Base-by-base conservation (phyloP, 2,888 invertebrate species). In the Ectemnius cavifrons region DNA sequence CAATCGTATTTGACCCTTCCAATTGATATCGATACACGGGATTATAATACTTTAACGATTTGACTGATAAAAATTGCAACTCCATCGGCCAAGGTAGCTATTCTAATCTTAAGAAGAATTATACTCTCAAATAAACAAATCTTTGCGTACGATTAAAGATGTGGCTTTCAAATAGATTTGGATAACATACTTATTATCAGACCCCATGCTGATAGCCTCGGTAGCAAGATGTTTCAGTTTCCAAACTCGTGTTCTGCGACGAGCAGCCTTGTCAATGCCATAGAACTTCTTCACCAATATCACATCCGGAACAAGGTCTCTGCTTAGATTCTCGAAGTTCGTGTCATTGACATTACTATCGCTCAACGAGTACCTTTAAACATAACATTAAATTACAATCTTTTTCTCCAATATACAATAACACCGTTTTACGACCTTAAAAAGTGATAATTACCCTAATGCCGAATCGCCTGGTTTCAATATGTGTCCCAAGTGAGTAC, bases 231-330 rank as follows among this genome's bases (percentile, higher is more conserved):
- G 97, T 86, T 96, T 96, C 49, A 99, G 93, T 89, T 98, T 98
- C 99, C 99, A 99, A 79, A 94, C 93, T 71, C 96, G 94, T 45
- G 94, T 94, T 70, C 94, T 94, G n/a, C 95, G 93, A 47, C 97
- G 92, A 0, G 94, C 93, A 1, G 94, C 91, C 78, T 93, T 94
- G 86, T 96, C 97, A 2, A 83, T 67, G 0, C 94, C 94, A 89
- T 96, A 98, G 82, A 94, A 93, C 91, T 99, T 99, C 92, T 97
- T 98, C 11, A 99, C 97, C n/a, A 99, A 92, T 71, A 99, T 94
- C 69, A 99, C 96, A 92, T 99, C 99, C 0, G 99, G 98, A 45
- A 98, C 90, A 13, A 88, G 87, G 76, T 93, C 93, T 56, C 91
- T 90, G 72, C 94, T 92, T 83, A 99, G 89, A 86, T 96, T 96